Evolutionary conservation across 1,140 invertebrate genomes (phyloP).

Genomic region (Meloidogyne exigua): DNA sequence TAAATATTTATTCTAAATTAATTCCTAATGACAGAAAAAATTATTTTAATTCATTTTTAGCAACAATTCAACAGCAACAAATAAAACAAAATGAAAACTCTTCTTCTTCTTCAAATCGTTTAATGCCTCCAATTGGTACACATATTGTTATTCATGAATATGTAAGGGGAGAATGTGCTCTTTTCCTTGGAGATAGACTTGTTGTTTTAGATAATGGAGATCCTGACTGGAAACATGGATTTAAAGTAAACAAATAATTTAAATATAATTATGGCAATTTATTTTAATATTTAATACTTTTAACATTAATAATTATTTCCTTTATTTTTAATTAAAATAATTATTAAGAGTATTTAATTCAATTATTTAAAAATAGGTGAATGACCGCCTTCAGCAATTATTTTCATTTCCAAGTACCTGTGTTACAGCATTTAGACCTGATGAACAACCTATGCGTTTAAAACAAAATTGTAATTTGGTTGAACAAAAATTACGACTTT

Average conservation of each 20-base stretch:
- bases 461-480: constrained; percentile 51
- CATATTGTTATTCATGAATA: constrained; percentile 62
- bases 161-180: constrained; percentile 22
- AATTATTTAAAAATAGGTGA: neutral
- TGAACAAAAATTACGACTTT: constrained; percentile 40
- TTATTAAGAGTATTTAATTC: too few relatives aligned
- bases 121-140: constrained; percentile 15
- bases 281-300: too few relatives aligned
- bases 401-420: constrained; percentile 60
- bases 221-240: constrained; percentile 63
- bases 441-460: constrained; percentile 59
- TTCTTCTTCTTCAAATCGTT: neutral
- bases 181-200: constrained; percentile 56
- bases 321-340: too few relatives aligned
- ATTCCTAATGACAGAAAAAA: too few relatives aligned
- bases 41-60: neutral
- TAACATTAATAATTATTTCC: too few relatives aligned
- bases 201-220: constrained; percentile 61
- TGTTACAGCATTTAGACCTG: constrained; percentile 51
- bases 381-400: constrained; percentile 50
- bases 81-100: neutral
- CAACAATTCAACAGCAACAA: constrained; percentile 6
- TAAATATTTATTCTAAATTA: too few relatives aligned
- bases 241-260: constrained; percentile 32
- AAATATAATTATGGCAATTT: too few relatives aligned